A percentile compares a stretch with the other conserved stretches of the same genome.
These are phyloP conservation scores for Baccha elongata DNA, from an alignment of 2,888 invertebrate genomes.

Conservation along the genomic window DNA sequence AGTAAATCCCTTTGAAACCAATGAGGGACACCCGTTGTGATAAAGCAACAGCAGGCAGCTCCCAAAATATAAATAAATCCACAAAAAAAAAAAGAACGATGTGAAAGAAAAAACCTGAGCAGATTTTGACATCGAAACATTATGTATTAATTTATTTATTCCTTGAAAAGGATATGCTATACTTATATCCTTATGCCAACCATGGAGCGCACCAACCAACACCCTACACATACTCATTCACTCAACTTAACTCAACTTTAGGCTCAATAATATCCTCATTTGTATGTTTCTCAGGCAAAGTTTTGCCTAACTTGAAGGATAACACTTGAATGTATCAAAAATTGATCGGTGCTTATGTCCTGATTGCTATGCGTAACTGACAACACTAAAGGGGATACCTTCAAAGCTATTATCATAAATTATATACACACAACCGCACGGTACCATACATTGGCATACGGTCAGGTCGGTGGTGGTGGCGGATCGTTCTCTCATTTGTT, in stretches of 20 bases:
- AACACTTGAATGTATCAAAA: slow-evolving; percentile 74
- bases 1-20: slow-evolving; percentile 64
- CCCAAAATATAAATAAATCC: neutral
- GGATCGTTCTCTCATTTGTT: slow-evolving; percentile 36
- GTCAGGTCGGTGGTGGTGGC: neutral
- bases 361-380: slow-evolving; percentile 74
- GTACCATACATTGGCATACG: slow-evolving; percentile 1
- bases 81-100: slow-evolving; percentile 1
- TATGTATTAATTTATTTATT: slow-evolving; percentile 73
- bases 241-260: slow-evolving; percentile 30
- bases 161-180: slow-evolving; percentile 70
- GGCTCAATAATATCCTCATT: slow-evolving; percentile 54
- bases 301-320: slow-evolving; percentile 62
- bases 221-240: neutral
- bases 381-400: slow-evolving; percentile 68
- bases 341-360: slow-evolving; percentile 71
- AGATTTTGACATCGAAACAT: slow-evolving; percentile 72
- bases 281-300: slow-evolving; percentile 71
- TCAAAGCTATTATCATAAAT: slow-evolving; percentile 73
- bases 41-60: slow-evolving; percentile 27
- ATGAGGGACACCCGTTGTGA: slow-evolving; percentile 24
- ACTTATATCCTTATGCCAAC: slow-evolving; percentile 58
- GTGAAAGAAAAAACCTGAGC: slow-evolving; percentile 47
- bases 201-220: slow-evolving; percentile 6
- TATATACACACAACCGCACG: slow-evolving; percentile 56